These are phyloP conservation scores for Sebastes hopkinsi DNA, from an alignment of 2,797 vertebrate species.

Conservation along the genomic window DNA sequence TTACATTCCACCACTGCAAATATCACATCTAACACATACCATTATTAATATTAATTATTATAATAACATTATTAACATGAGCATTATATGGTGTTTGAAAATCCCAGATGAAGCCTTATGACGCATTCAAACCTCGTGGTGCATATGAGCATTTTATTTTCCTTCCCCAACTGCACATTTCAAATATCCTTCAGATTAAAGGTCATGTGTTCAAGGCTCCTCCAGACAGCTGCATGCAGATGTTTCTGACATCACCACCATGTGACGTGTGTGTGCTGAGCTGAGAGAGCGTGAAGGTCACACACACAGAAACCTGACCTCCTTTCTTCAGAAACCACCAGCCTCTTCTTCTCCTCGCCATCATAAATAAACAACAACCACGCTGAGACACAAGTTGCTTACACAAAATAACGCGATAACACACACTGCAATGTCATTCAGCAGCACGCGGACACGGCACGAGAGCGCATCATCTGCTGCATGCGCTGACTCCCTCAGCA, in stretches of 20 bases:
- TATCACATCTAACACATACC: neutral
- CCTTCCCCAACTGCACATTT: neutral
- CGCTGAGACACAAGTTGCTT: neutral
- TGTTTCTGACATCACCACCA: slow-evolving; percentile 49
- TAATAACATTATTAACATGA: neutral
- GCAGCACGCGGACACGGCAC: slow-evolving; percentile 43
- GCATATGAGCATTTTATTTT: neutral
- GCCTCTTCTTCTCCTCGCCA: neutral
- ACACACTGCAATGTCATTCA: slow-evolving; percentile 53
- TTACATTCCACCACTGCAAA: neutral
- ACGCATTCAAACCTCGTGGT: neutral
- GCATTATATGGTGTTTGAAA: neutral
- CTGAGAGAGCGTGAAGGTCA: slow-evolving; percentile 63
- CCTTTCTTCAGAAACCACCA: neutral
- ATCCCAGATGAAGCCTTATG: neutral
- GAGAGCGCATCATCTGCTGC: slow-evolving; percentile 33
- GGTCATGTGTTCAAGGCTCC: neutral
- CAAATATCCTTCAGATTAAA: neutral
- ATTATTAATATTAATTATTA: neutral
- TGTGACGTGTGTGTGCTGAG: slow-evolving; percentile 14
- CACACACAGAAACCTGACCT: slow-evolving; percentile 7
- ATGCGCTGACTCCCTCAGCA: neutral
- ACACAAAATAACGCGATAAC: slow-evolving; percentile 24
- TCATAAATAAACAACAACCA: neutral
- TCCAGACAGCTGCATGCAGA: slow-evolving; percentile 24